These are phyloP conservation scores for Halictus quadricinctus DNA, from an alignment of 2,888 invertebrate genomes.

Conservation along the genomic window DNA sequence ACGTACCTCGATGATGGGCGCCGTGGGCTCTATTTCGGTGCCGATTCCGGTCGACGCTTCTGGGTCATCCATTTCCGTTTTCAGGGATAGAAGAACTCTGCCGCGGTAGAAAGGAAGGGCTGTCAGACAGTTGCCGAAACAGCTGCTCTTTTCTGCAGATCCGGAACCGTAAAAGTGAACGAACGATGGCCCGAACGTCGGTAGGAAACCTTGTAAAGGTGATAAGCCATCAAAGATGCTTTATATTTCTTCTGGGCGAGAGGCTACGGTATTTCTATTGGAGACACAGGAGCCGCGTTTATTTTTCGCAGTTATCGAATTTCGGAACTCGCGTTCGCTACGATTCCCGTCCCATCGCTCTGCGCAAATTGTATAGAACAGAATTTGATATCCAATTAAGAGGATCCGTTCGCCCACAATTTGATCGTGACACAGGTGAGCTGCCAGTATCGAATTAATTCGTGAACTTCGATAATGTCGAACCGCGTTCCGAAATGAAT, in stretches of 20 bases:
- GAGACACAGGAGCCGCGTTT: not conserved
- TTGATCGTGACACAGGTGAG: not conserved
- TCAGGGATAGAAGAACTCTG: constrained; percentile 88
- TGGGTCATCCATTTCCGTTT: constrained; percentile 86
- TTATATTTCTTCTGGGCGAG: not conserved
- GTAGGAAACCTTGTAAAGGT: constrained; percentile 86
- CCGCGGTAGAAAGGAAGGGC: constrained; percentile 85
- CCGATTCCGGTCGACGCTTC: constrained; percentile 80
- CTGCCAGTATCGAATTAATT: not conserved
- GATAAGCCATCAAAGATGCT: constrained; percentile 9
- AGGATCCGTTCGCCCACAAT: not conserved
- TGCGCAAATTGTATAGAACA: not conserved
- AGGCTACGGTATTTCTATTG: not conserved
- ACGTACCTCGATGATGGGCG: constrained; percentile 83
- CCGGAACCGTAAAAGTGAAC: constrained; percentile 89
- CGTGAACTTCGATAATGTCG: not conserved
- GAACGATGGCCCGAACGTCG: constrained; percentile 92
- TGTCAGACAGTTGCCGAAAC: constrained; percentile 69
- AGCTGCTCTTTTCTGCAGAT: constrained; percentile 56
- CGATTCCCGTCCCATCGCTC: not conserved
- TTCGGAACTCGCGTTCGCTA: not conserved
- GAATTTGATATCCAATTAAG: not conserved
- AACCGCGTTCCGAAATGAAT: not conserved
- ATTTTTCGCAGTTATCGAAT: not conserved
- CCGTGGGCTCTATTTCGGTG: constrained; percentile 82